A percentile compares a stretch with the other conserved stretches of the same genome.
These are phyloP conservation scores for Megaceryle maxima DNA, from an alignment of 2,113 vertebrate species.

Conservation along the genomic window DNA sequence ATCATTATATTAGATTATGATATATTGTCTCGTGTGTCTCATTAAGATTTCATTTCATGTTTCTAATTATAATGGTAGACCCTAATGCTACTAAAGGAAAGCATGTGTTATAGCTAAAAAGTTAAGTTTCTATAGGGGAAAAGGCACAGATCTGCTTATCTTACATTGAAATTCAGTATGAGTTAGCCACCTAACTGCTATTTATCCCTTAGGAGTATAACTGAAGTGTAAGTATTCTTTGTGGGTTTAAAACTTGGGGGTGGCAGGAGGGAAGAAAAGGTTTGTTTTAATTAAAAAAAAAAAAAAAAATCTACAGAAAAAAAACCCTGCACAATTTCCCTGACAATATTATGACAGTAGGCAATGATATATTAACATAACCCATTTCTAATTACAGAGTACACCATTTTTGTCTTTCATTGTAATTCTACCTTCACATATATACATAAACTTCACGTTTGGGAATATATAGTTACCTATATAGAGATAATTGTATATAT, in stretches of 20 bases:
- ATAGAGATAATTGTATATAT: neutral
- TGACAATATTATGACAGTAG: neutral
- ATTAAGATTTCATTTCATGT: conserved; percentile 57
- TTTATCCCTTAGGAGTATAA: neutral
- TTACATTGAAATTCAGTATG: neutral
- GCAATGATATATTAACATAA: neutral
- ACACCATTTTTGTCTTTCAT: neutral
- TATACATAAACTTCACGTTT: neutral
- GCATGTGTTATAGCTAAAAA: neutral
- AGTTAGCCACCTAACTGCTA: neutral
- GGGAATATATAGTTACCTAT: neutral
- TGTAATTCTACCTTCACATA: neutral
- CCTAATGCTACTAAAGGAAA: neutral
- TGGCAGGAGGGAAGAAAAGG: neutral
- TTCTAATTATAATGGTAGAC: conserved; percentile 58
- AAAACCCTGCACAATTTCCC: neutral
- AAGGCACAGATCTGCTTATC: neutral
- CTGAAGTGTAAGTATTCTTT: neutral
- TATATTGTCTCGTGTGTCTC: conserved; percentile 62
- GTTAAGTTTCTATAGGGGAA: neutral
- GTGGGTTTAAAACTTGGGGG: neutral
- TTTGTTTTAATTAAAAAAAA: neutral
- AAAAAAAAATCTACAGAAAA: neutral
- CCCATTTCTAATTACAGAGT: neutral
- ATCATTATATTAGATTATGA: conserved; percentile 64